Evolutionary conservation across 2,888 invertebrate species (phyloP), one percentile per base, ranked within the genome.

Genomic region (Cheilosia soror): DNA sequence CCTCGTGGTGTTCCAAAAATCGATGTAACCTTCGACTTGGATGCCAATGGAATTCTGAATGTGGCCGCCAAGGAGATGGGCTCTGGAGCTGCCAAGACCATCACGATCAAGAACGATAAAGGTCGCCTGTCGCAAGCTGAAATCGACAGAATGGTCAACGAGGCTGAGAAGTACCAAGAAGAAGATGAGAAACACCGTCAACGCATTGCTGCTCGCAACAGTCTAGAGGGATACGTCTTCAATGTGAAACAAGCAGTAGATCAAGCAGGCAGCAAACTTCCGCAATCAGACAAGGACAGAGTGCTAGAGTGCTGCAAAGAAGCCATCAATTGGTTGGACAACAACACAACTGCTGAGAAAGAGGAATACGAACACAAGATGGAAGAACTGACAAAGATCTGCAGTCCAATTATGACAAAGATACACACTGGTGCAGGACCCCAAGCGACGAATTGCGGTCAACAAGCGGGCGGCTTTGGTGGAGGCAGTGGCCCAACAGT

Each of bases 11-110:
- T 96, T 87, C 98, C 95, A 86, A 97, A 95, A 92, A 98, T 95
- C 93, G 98, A 96, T 90, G 96, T 97, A 29, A 96, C 96, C 49
- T 97, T 96, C 90, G 92, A 92, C 62, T 94, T 96, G 90, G 98
- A 99, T 90, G 98, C 98, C 58, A 98, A 99, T 92, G 98, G 99
- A 90, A 99, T 99, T 92, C 93, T 99, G 84, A 97, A 97, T 90
- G 97, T 98, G 1, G 95, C 96, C 0, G 97, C 97, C 25, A 94
- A 95, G 85, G 95, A 95, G 86, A 94, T 94, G 91, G 94, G 94
- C 89, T 94, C 94, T 0, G 95, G 94, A 31, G 95, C 95, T 87
- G 94, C 94, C 81, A 96, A 95, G 91, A 95, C 95, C 90, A 96
- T 97, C 85, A 95, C 95, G 55, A 97, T 97, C 86, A 96, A 96